Evolutionary conservation across 2,113 vertebrate species (phyloP).

Genomic region (Serinus canaria): DNA sequence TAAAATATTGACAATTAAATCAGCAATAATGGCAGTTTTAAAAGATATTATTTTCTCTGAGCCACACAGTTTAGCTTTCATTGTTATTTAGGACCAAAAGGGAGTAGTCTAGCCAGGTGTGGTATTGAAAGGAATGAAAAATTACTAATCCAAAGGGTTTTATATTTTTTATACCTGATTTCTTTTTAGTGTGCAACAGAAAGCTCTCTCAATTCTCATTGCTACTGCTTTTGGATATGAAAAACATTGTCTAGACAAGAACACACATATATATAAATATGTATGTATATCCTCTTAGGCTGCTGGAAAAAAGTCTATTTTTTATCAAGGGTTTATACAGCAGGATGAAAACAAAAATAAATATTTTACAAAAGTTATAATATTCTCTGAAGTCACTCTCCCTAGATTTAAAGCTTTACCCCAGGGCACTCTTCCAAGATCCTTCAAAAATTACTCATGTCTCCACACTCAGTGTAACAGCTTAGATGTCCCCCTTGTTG

Average conservation of each 20-base stretch:
- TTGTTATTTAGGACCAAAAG: neutral
- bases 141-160: neutral
- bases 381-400: neutral
- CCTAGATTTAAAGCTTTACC: neutral
- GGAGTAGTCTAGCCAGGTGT: neutral
- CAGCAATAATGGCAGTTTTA: neutral
- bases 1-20: neutral
- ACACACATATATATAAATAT: neutral
- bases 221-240: neutral
- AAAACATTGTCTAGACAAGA: conserved; percentile 2
- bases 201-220: neutral
- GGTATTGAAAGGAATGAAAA: neutral
- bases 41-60: neutral
- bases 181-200: neutral
- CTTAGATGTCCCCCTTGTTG: neutral
- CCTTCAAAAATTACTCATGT: neutral
- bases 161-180: neutral
- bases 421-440: neutral
- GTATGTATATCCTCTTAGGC: neutral
- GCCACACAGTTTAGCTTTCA: rapidly evolving
- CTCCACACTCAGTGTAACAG: neutral
- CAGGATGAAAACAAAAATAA: conserved; percentile 20
- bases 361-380: neutral
- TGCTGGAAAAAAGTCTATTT: conserved; percentile 2
- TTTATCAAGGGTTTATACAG: neutral